phyloP scores from a whole-genome alignment of 2,888 invertebrate species.

The Orthosia incerta region DNA sequence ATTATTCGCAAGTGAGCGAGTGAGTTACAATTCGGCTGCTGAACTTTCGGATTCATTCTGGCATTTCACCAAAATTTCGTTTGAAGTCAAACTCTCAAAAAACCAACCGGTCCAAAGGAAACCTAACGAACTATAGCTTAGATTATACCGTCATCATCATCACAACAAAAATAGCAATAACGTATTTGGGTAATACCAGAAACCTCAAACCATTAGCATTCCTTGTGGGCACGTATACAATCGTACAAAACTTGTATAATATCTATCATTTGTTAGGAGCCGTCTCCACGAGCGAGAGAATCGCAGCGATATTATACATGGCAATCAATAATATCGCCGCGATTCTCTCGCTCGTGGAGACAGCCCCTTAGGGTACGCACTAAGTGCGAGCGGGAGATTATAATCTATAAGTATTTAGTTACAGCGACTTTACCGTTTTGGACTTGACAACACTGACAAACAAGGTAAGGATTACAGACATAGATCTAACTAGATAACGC shows the following conservation, averaged over 20 bases:
- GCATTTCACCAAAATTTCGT: not conserved
- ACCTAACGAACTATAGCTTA: not conserved
- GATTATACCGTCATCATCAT: not conserved
- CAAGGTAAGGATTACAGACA: no score
- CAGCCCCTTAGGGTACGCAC: not conserved
- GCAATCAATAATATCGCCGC: no score
- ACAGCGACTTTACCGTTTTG: not conserved
- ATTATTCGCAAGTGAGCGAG: no score
- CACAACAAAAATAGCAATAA: slow-evolving; percentile 14
- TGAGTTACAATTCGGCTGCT: not conserved
- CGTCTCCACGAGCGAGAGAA: no score
- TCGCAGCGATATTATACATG: no score
- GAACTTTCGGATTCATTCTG: no score
- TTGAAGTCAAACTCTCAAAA: not conserved
- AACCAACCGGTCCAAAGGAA: not conserved
- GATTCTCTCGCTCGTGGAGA: no score
- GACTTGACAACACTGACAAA: no score
- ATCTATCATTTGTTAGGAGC: slow-evolving; percentile 1
- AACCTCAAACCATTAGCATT: slow-evolving; percentile 36
- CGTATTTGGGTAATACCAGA: slow-evolving; percentile 14
- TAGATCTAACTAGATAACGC: no score
- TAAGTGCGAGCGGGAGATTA: not conserved
- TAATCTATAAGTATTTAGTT: not conserved
- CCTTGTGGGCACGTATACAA: not conserved
- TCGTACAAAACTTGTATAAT: not conserved